Evolutionary conservation across 2,888 invertebrate genomes (phyloP).

Genomic region (Spodoptera exigua): DNA sequence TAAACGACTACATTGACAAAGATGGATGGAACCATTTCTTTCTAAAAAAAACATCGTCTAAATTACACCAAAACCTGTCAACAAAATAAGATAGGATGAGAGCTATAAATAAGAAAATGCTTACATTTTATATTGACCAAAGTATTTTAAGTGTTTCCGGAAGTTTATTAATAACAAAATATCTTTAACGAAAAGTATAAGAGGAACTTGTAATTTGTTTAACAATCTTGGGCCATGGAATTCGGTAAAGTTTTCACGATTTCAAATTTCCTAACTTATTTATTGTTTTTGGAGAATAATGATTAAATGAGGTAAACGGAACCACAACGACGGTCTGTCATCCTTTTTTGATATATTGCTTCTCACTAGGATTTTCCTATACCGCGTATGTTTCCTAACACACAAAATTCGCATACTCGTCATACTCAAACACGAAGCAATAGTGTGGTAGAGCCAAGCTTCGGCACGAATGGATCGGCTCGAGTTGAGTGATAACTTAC

Average conservation of each 20-base stretch:
- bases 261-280: conserved; percentile 15
- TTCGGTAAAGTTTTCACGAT: conserved; percentile 33
- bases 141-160: conserved; percentile 21
- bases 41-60: conserved; percentile 14
- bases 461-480: too few relatives aligned
- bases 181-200: conserved; percentile 26
- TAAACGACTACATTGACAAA: conserved; percentile 22
- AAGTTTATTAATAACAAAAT: conserved; percentile 48
- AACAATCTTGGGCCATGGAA: conserved; percentile 25
- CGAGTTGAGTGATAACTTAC: too few relatives aligned
- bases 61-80: conserved; percentile 14
- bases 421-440: too few relatives aligned
- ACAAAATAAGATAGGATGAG: background rate
- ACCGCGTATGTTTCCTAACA: too few relatives aligned
- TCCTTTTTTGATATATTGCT: too few relatives aligned
- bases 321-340: too few relatives aligned
- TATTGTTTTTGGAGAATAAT: background rate
- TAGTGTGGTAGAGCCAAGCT: too few relatives aligned
- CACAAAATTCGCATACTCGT: too few relatives aligned
- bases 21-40: conserved; percentile 17
- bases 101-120: conserved; percentile 9
- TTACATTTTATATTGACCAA: conserved; percentile 22
- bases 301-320: too few relatives aligned
- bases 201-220: conserved; percentile 31
- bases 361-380: too few relatives aligned